Conservation (phyloP, 1,140 invertebrate species). For the Lepidurus couesii region DNA sequence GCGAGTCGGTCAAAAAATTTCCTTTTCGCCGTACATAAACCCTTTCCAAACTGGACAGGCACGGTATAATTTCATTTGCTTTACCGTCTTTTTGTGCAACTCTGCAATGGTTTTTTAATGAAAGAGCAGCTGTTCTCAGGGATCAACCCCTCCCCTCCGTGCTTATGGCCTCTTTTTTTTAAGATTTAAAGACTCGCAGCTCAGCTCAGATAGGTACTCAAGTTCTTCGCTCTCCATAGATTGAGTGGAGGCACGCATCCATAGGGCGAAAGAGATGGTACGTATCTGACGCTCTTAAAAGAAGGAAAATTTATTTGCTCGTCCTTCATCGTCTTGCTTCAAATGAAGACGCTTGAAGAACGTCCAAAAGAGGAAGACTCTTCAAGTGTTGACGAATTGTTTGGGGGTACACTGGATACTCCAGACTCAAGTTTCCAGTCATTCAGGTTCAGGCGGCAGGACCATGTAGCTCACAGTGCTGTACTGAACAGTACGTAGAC, state of each 20-base stretch:
- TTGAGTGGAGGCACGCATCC: background rate
- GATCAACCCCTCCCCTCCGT: background rate
- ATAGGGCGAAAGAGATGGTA: background rate
- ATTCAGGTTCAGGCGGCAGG: background rate
- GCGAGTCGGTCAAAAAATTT: background rate
- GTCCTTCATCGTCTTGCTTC: background rate
- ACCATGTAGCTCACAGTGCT: too few relatives aligned
- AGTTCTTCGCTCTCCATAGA: background rate
- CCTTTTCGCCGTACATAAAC: background rate
- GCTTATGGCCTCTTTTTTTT: background rate
- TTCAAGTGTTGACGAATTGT: slow-evolving; percentile 22
- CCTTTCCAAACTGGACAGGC: background rate
- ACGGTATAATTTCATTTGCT: slow-evolving; percentile 11
- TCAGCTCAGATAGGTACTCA: too few relatives aligned
- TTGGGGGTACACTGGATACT: slow-evolving; percentile 14
- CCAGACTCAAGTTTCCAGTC: background rate
- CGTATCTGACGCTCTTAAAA: background rate
- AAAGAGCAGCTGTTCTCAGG: slow-evolving; percentile 5
- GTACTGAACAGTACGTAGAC: too few relatives aligned
- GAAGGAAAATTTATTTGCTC: background rate
- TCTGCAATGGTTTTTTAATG: background rate
- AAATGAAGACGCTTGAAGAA: slow-evolving; percentile 1
- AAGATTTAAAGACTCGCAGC: too few relatives aligned
- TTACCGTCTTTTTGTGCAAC: background rate
- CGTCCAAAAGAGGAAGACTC: slow-evolving; percentile 5